Evolutionary conservation across 2,888 invertebrate genomes (phyloP), one percentile per base, ranked within the genome.

Genomic region (Isoperla grammatica): DNA sequence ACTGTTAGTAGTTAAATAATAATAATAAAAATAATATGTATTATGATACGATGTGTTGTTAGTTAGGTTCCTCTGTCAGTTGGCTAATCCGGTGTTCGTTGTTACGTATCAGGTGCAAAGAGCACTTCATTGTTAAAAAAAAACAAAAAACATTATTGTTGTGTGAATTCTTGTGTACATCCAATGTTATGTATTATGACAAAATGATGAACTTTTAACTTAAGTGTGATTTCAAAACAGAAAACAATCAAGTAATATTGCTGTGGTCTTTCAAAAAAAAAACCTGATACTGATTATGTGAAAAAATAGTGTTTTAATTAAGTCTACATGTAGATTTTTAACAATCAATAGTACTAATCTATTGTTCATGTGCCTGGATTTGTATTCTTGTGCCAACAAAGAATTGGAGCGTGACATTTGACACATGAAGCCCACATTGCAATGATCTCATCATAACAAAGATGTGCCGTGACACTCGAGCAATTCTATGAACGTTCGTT

Each of bases 321-420:
- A 29, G 29, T 29, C 29, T 61, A 61, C 56, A 63, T 57, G 65
- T 65, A 65, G 65, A 61, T 65, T 65, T 65, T 65, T 64, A 65
- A 65, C 65, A 64, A 64, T 64, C 64, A 63, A 63, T 64, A 65
- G 64, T 64, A 64, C 60, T 62, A 62, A 63, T 64, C 65, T 65
- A 62, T 65, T 65, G 64, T 65, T 64, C 63, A 65, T 65, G 65
- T 65, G 65, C 65, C 65, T 65, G 65, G 65, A 63, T 63, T 63
- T 62, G 62, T 65, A 63, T 65, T 61, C 59, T 60, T 65, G 65
- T 65, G 65, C 65, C 65, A 65, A 65, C 62, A 59, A 63, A 53
- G 60, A 63, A 59, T 59, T 49, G 15, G 62, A 57, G 56, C 22
- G 53, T 37, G 57, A 55, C 54, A 61, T 57, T 54, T 48, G 59